Evolutionary conservation across 2,797 vertebrate species (phyloP).

Genomic region (Rhinella marina): DNA sequence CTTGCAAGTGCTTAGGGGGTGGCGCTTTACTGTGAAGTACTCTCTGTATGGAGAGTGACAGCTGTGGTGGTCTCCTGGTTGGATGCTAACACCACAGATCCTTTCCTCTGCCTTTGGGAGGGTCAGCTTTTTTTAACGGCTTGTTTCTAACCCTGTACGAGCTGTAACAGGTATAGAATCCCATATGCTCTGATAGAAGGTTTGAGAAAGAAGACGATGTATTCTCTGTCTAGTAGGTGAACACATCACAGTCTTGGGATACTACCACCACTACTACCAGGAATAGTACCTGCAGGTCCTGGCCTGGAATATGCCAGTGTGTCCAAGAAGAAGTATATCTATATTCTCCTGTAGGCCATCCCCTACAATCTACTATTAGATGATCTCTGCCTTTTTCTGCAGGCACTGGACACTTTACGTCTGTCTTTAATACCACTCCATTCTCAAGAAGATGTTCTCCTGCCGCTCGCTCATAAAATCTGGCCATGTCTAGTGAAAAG

Average conservation of each 20-base stretch:
- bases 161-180: not conserved
- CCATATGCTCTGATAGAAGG: too few species aligned
- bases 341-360: not conserved
- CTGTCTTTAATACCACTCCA: slow-evolving; percentile 82
- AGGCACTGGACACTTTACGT: slow-evolving; percentile 89
- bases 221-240: too few species aligned
- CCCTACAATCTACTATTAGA: not conserved
- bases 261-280: too few species aligned
- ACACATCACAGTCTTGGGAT: too few species aligned
- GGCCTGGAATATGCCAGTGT: not conserved
- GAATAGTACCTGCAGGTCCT: too few species aligned
- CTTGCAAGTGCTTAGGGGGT: too few species aligned
- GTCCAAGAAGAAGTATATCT: not conserved
- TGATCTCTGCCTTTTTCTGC: slow-evolving; percentile 16
- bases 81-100: too few species aligned
- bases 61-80: too few species aligned
- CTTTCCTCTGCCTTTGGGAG: not conserved
- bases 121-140: not conserved
- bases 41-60: too few species aligned
- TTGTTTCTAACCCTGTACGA: not conserved
- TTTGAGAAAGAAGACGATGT: too few species aligned
- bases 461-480: slow-evolving; percentile 89
- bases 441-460: slow-evolving; percentile 81
- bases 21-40: too few species aligned
- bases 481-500: slow-evolving; percentile 89